A percentile compares a stretch with the other conserved stretches of the same genome.
Evolutionary conservation across 64 coral and sea anemone species (phyloP).

Genomic region (Trachythela sp.): DNA sequence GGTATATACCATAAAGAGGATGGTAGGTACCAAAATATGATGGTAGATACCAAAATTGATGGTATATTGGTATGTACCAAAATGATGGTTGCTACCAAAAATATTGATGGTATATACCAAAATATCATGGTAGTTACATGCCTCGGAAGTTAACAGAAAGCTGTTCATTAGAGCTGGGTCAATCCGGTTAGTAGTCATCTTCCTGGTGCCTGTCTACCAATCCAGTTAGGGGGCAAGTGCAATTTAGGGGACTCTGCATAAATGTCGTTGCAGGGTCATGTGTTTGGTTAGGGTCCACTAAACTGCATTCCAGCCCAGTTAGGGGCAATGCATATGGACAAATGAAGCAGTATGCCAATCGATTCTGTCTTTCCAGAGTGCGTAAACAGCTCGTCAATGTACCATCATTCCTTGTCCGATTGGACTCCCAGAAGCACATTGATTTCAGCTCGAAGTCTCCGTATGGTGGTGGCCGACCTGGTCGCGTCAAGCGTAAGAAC

Average conservation of each 20-base stretch:
- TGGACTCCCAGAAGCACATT: constrained; percentile 99
- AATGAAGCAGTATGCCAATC: no score
- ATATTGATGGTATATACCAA: no score
- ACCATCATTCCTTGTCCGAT: constrained; percentile 88
- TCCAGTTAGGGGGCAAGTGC: no score
- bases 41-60: not conserved
- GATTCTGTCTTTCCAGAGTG: constrained; percentile 50
- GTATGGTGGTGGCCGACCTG: constrained; percentile 92
- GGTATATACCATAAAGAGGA: not conserved
- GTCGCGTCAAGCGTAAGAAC: constrained; percentile 98
- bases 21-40: not conserved
- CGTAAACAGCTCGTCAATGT: constrained; percentile 99
- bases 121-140: no score
- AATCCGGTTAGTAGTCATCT: no score
- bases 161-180: no score
- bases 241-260: no score
- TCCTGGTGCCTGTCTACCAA: no score
- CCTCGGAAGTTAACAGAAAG: no score
- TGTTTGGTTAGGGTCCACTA: not conserved
- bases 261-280: no score
- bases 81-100: no score
- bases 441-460: constrained; percentile 98
- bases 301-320: not conserved
- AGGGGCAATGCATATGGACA: not conserved
- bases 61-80: no score